Evolutionary conservation across 37 sponge, comb jelly and placozoan genomes (phyloP), one percentile per base, ranked within the genome.

Genomic region (Chondrilla cf. caribensis): DNA sequence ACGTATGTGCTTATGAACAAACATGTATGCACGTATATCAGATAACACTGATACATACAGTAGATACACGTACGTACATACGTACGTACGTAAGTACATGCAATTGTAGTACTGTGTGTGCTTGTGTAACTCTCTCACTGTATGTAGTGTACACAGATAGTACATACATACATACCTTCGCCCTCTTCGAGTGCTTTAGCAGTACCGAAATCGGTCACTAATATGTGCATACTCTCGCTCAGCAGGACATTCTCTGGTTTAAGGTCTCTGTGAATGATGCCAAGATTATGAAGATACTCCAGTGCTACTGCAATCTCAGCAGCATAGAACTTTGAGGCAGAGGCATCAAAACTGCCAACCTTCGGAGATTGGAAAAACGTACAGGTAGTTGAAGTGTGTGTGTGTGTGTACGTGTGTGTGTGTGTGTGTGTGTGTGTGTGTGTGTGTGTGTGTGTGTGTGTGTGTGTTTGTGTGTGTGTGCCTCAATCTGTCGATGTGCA

Each of bases 161-260:
- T 38, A n/a, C 36, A 33, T 7, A 25, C 36, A 17, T 51, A 22
- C 54, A 18, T 70, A 91, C 88, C 88, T 64, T 91, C 83, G 55
- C 81, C 94, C 38, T 66, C 91, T 31, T 91, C 88, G 9, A 97
- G 60, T 6, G 94, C 59, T 42, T 93, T 93, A 15, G 97, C 97
- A 31, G 97, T 92, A 25, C 97, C 97, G 86, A 97, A 97, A 79
- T 97, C 97, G 26, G 97, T 95, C 58, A 97, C 90, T 60, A 84
- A 77, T 58, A 97, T 94, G 86, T 97, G 97, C 93, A 91, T 92
- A 55, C 83, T 58, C 31, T 92, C 87, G 32, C 83, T 88, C 33
- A 97, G 89, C 26, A 97, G 93, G 38, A 97, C 92, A 77, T 97
- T 97, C 85, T 97, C 97, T 31, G 97, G 97, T 66, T 97, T 97